Percentiles rank a stretch among this genome's conserved stretches.
Conservation (phyloP, 2,888 invertebrate genomes). For the Oscheius sp. region DNA sequence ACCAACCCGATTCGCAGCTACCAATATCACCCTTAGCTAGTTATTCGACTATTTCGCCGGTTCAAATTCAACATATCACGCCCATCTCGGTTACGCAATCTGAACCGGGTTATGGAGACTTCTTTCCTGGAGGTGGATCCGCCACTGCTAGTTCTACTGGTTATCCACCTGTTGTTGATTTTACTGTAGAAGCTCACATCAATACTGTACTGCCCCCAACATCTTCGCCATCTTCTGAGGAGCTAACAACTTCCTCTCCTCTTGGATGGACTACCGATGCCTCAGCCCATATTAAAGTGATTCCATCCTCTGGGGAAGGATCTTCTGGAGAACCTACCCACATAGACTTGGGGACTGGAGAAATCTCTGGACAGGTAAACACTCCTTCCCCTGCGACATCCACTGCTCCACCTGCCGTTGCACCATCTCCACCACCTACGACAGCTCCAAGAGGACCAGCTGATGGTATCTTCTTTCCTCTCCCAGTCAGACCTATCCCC, state of each 20-base stretch:
- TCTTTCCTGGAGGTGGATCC: neutral
- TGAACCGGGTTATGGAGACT: slow-evolving; percentile 24
- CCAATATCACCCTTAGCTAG: slow-evolving; percentile 1
- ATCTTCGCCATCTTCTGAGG: neutral
- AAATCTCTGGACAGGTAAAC: neutral
- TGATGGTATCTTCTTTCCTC: slow-evolving; percentile 20
- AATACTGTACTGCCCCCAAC: slow-evolving; percentile 23
- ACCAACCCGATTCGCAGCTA: neutral
- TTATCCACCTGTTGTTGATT: slow-evolving; percentile 19
- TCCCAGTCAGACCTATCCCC: neutral
- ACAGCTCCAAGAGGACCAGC: neutral
- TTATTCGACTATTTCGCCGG: slow-evolving; percentile 5
- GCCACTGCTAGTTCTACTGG: neutral
- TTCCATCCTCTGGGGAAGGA: neutral
- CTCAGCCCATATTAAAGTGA: slow-evolving; percentile 23
- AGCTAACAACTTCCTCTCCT: neutral
- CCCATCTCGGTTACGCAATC: slow-evolving; percentile 14
- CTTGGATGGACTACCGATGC: slow-evolving; percentile 7
- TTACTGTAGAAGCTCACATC: slow-evolving; percentile 30
- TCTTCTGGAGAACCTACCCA: slow-evolving; percentile 10
- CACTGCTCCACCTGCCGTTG: neutral
- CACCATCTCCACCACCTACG: neutral
- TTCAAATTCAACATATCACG: slow-evolving; percentile 31
- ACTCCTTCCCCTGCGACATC: neutral
- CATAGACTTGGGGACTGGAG: slow-evolving; percentile 11